Conservation (phyloP, 2,113 vertebrate species). For the Boulengeromyrus knoepffleri region DNA sequence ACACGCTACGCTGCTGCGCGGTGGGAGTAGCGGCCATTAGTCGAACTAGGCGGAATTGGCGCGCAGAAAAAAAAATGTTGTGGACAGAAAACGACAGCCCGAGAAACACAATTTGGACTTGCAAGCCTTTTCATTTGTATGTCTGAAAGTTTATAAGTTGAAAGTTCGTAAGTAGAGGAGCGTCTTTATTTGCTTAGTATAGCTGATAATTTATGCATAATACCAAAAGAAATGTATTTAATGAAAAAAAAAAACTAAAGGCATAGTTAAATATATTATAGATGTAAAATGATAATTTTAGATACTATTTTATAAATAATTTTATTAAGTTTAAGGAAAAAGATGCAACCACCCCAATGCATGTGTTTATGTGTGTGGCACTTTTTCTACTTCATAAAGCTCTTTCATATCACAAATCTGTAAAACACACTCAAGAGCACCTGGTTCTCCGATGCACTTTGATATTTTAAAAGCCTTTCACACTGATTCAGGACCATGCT, state of each 20-base stretch:
- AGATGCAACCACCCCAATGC: background rate
- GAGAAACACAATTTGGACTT: no score
- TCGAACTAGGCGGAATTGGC: no score
- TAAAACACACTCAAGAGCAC: slow-evolving; percentile 19
- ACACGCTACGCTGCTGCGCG: no score
- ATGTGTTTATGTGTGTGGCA: background rate
- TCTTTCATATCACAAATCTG: slow-evolving; percentile 9
- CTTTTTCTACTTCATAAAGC: slow-evolving; percentile 17
- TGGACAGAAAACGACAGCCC: no score
- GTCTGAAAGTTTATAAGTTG: no score
- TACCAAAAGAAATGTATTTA: background rate
- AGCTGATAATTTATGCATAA: background rate
- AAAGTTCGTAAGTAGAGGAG: no score
- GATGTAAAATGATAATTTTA: background rate
- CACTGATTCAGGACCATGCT: slow-evolving; percentile 25
- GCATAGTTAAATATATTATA: background rate
- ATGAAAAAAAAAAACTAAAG: background rate
- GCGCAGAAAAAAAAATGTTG: no score
- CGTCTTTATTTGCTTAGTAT: background rate
- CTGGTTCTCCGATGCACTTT: slow-evolving; percentile 21
- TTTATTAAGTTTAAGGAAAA: slow-evolving; percentile 22
- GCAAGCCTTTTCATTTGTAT: no score
- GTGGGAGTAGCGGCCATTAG: no score
- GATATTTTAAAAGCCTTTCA: slow-evolving; percentile 22
- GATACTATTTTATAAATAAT: background rate